Evolutionary conservation across 2,797 vertebrate species (phyloP).

Genomic region (Gymnopithys bicolor): DNA sequence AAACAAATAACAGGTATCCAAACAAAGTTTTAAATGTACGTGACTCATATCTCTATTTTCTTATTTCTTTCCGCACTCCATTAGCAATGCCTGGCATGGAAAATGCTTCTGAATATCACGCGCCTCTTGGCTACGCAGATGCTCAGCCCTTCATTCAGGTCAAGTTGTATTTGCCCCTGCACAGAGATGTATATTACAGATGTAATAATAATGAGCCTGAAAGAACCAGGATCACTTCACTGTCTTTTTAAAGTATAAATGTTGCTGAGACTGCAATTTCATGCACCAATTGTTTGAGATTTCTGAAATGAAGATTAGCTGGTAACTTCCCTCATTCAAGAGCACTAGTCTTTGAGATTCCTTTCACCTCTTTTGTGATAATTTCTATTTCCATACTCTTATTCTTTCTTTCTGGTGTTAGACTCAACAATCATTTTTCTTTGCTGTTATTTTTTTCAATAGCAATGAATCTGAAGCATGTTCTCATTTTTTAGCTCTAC

Average conservation of each 20-base stretch:
- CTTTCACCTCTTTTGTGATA: not conserved
- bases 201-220: conserved; percentile 22
- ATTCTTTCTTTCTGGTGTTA: not conserved
- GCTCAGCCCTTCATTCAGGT: not conserved
- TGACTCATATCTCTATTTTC: not conserved
- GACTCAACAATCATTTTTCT: not conserved
- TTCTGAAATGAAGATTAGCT: conserved; percentile 22
- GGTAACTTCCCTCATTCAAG: not conserved
- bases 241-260: not conserved
- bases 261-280: conserved; percentile 28
- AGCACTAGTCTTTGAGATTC: not conserved
- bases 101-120: not conserved
- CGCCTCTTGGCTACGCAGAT: not conserved
- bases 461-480: not conserved
- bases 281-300: conserved; percentile 27
- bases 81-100: not conserved
- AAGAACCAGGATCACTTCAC: not conserved
- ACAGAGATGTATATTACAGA: not conserved
- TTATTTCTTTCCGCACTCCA: not conserved
- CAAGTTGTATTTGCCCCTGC: not conserved
- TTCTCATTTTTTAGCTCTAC: not conserved
- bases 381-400: not conserved
- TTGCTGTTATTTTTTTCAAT: not conserved
- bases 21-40: not conserved
- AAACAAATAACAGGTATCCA: not conserved